These are phyloP conservation scores for Brachirus orientalis DNA, from an alignment of 2,113 vertebrate genomes.

Conservation along the genomic window DNA sequence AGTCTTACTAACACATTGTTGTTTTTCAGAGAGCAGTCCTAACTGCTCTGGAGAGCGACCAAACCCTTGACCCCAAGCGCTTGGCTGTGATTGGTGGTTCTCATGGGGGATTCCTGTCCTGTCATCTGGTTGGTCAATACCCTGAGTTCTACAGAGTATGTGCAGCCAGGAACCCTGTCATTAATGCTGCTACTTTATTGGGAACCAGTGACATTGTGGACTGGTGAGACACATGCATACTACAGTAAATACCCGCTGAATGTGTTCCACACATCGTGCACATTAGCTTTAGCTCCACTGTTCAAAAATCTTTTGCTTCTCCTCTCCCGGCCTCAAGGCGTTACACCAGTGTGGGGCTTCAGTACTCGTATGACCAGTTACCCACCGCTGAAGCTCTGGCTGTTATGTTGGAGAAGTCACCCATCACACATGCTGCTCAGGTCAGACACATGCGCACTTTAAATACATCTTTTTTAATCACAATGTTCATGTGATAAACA, in stretches of 20 bases:
- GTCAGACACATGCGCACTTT: slow-evolving; percentile 58
- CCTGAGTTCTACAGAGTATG: slow-evolving; percentile 84
- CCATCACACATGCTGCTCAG: slow-evolving; percentile 79
- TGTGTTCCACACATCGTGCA: not conserved
- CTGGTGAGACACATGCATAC: slow-evolving; percentile 77
- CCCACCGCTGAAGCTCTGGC: slow-evolving; percentile 79
- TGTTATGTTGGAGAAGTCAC: slow-evolving; percentile 83
- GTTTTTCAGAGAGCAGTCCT: slow-evolving; percentile 76
- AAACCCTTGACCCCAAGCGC: slow-evolving; percentile 73
- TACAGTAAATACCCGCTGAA: not conserved
- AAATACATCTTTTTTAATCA: too few relatives aligned
- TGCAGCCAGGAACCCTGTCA: slow-evolving; percentile 84
- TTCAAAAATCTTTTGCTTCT: not conserved
- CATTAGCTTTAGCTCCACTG: not conserved
- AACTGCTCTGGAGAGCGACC: slow-evolving; percentile 62
- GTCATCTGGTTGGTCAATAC: slow-evolving; percentile 84
- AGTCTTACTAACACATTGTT: slow-evolving; percentile 4
- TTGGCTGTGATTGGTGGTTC: slow-evolving; percentile 86
- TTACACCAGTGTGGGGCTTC: slow-evolving; percentile 81
- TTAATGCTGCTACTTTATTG: slow-evolving; percentile 83
- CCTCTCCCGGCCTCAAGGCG: slow-evolving; percentile 70
- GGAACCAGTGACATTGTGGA: slow-evolving; percentile 88
- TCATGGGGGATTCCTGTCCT: slow-evolving; percentile 87
- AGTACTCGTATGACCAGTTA: slow-evolving; percentile 82
- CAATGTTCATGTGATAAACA: too few relatives aligned